A percentile compares a stretch with the other conserved stretches of the same genome.
Conservation (phyloP, 2,888 invertebrate species). For the Epinotia ramella region DNA sequence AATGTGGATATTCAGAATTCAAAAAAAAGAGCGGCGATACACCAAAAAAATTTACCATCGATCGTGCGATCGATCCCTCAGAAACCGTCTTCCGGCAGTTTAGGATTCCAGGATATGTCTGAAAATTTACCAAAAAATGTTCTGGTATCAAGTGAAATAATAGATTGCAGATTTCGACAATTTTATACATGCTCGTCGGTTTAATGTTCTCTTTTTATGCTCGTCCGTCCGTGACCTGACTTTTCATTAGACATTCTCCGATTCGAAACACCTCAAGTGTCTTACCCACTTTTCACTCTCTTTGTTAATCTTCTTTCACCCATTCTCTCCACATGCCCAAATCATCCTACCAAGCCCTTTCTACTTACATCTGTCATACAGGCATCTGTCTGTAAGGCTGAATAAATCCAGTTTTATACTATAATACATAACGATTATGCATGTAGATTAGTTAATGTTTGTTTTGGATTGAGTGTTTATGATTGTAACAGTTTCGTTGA, state of each 20-base stretch:
- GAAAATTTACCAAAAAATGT: not conserved
- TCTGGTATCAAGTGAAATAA: not conserved
- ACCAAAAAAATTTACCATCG: no score
- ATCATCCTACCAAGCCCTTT: not conserved
- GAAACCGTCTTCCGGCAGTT: no score
- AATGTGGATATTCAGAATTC: no score
- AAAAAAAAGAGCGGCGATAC: no score
- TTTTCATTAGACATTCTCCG: not conserved
- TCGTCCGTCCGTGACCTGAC: not conserved
- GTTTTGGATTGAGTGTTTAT: conserved; percentile 39
- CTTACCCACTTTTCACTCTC: no score
- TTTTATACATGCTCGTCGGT: no score
- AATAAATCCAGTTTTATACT: not conserved
- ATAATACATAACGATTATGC: conserved; percentile 4
- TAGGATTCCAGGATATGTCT: not conserved
- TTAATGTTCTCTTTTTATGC: no score
- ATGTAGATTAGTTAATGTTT: conserved; percentile 34
- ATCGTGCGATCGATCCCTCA: no score
- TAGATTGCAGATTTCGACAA: not conserved
- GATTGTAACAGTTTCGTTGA: conserved; percentile 29
- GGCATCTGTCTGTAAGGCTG: no score
- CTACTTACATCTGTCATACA: no score
- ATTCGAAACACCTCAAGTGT: not conserved
- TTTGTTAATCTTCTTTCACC: not conserved
- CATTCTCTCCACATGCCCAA: not conserved